Evolutionary conservation across 2,888 invertebrate genomes (phyloP).

Genomic region (Calameuta idolon): DNA sequence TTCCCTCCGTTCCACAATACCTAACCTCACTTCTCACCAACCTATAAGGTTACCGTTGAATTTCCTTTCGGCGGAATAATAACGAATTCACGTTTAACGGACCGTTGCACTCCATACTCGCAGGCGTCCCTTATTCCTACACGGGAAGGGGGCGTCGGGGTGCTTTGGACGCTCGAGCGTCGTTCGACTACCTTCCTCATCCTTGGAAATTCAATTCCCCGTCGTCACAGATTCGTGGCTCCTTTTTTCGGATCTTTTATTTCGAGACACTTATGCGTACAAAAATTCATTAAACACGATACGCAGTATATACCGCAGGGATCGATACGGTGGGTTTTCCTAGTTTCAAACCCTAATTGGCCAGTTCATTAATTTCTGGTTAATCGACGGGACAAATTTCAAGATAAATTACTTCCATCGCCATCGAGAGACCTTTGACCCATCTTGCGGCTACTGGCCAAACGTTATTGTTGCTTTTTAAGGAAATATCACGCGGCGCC

Average conservation of each 20-base stretch:
- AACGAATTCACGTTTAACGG: not conserved
- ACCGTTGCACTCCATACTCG: not conserved
- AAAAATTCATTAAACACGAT: not conserved
- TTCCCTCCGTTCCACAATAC: not conserved
- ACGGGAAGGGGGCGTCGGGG: not conserved
- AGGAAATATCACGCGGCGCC: not conserved
- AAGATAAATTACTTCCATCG: not conserved
- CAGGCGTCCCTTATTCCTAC: not conserved
- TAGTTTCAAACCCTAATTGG: not conserved
- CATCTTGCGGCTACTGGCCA: not conserved
- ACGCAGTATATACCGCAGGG: not conserved
- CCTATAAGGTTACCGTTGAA: not conserved
- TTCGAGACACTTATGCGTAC: not conserved
- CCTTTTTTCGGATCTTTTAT: not conserved
- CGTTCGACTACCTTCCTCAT: not conserved
- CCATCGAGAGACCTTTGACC: not conserved
- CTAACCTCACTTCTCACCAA: not conserved
- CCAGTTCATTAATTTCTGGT: not conserved
- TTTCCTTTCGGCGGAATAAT: not conserved
- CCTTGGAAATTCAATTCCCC: not conserved
- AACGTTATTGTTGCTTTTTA: not conserved
- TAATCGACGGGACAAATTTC: not conserved
- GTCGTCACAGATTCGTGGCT: not conserved
- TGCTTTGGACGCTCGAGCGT: not conserved
- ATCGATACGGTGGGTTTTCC: not conserved